Percentiles rank a stretch among this genome's conserved stretches.
Evolutionary conservation across 2,797 vertebrate genomes (phyloP).

Genomic region (Cryptoprocta ferox): DNA sequence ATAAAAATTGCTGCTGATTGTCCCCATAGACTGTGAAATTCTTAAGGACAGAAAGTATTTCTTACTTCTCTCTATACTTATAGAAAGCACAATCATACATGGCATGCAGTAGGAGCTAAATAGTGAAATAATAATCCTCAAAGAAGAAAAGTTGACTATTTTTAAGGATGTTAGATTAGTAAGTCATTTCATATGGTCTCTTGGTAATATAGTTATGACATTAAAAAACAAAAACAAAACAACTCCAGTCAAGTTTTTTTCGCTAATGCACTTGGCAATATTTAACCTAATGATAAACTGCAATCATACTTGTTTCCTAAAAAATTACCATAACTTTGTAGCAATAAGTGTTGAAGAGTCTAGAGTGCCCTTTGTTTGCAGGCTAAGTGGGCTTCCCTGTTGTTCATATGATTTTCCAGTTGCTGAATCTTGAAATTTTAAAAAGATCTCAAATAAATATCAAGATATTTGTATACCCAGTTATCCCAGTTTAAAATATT

Average conservation of each 20-base stretch:
- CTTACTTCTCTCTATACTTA: not conserved
- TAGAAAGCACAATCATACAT: not conserved
- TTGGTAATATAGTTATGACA: not conserved
- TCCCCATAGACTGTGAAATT: not conserved
- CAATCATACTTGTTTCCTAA: not conserved
- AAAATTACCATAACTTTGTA: not conserved
- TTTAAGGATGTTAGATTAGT: not conserved
- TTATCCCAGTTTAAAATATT: not conserved
- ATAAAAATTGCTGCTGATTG: not conserved
- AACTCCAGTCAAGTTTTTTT: not conserved
- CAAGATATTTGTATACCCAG: not conserved
- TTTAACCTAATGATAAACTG: not conserved
- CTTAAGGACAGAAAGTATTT: slow-evolving; percentile 33
- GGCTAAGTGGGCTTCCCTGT: not conserved
- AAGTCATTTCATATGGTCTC: not conserved
- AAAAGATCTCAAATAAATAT: not conserved
- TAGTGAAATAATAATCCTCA: not conserved
- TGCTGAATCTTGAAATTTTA: not conserved
- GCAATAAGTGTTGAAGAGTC: not conserved
- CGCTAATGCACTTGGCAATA: not conserved
- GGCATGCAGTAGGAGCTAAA: not conserved
- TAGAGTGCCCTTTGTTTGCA: not conserved
- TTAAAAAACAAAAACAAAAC: not conserved
- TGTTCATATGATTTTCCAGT: not conserved
- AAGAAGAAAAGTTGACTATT: not conserved